Evolutionary conservation across 2,113 vertebrate species (phyloP).

Genomic region (Spea multiplicata): DNA sequence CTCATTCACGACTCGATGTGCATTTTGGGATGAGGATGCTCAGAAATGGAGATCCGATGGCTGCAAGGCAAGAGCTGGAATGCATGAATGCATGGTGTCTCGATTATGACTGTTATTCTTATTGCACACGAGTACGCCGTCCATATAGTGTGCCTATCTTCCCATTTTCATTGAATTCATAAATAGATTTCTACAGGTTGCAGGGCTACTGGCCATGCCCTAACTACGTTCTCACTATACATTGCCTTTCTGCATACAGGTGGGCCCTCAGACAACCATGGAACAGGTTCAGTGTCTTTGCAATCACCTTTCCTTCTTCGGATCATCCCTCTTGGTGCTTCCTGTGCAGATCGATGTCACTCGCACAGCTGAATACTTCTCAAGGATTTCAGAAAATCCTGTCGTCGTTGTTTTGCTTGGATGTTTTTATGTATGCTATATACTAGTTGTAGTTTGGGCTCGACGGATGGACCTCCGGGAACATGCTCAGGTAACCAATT

Average conservation of each 20-base stretch:
- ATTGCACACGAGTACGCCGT: too few species aligned
- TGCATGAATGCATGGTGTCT: background rate
- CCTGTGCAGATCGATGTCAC: slow-evolving; percentile 71
- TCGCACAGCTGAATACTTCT: slow-evolving; percentile 65
- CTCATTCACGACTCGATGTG: slow-evolving; percentile 60
- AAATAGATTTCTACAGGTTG: too few species aligned
- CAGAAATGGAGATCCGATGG: slow-evolving; percentile 61
- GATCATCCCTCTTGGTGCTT: slow-evolving; percentile 72
- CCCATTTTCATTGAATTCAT: too few species aligned
- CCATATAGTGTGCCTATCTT: too few species aligned
- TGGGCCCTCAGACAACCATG: slow-evolving; percentile 62
- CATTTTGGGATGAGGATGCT: slow-evolving; percentile 59
- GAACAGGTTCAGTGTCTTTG: slow-evolving; percentile 73
- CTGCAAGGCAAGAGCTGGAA: slow-evolving; percentile 59
- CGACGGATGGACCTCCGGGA: slow-evolving; percentile 70
- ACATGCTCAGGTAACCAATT: slow-evolving; percentile 61
- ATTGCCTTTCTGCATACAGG: slow-evolving; percentile 57
- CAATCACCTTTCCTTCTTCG: slow-evolving; percentile 75
- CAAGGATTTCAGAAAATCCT: slow-evolving; percentile 67
- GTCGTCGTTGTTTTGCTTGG: slow-evolving; percentile 71
- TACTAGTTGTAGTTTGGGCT: slow-evolving; percentile 69
- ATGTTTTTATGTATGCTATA: slow-evolving; percentile 68
- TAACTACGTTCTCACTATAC: background rate
- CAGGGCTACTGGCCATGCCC: background rate
- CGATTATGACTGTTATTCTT: too few species aligned